phyloP scores from a whole-genome alignment of 2,113 vertebrate species.

The Aspidoscelis tigris region DNA sequence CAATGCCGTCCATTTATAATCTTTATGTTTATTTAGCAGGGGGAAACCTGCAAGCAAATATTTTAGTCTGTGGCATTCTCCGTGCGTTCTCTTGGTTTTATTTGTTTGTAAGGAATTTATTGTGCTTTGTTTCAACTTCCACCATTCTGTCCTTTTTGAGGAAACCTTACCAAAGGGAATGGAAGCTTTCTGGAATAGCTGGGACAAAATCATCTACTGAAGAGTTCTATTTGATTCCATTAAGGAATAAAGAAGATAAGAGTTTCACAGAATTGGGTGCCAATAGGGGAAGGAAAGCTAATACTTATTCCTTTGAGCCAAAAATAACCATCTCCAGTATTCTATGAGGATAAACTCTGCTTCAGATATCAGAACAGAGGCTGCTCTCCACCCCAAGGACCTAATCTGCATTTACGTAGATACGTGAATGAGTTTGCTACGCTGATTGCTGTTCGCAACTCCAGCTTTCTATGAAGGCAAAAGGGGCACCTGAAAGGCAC shows the following conservation, averaged over 20 bases:
- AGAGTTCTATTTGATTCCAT: neutral
- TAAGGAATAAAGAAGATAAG: neutral
- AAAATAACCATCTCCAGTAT: neutral
- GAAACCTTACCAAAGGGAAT: neutral
- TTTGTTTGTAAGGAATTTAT: slow-evolving; percentile 25
- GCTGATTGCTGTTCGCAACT: too few relatives aligned
- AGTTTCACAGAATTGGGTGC: neutral
- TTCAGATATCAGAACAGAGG: neutral
- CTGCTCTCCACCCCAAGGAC: neutral
- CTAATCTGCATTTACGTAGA: too few relatives aligned
- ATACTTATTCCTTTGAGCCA: neutral
- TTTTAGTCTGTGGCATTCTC: slow-evolving; percentile 37
- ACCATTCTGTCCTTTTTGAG: neutral
- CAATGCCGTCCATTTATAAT: slow-evolving; percentile 54
- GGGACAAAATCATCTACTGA: neutral
- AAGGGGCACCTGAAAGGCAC: too few relatives aligned
- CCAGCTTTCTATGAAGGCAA: too few relatives aligned
- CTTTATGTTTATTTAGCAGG: slow-evolving; percentile 55
- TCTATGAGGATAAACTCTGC: neutral
- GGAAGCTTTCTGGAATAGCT: neutral
- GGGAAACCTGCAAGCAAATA: neutral
- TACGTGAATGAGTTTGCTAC: too few relatives aligned
- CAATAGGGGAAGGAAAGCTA: neutral
- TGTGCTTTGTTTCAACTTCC: slow-evolving; percentile 9
- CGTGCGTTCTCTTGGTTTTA: neutral